Percentiles rank a stretch among this genome's conserved stretches.
phyloP scores from a whole-genome alignment of 2,888 invertebrate species.

The Agrilus mali region DNA sequence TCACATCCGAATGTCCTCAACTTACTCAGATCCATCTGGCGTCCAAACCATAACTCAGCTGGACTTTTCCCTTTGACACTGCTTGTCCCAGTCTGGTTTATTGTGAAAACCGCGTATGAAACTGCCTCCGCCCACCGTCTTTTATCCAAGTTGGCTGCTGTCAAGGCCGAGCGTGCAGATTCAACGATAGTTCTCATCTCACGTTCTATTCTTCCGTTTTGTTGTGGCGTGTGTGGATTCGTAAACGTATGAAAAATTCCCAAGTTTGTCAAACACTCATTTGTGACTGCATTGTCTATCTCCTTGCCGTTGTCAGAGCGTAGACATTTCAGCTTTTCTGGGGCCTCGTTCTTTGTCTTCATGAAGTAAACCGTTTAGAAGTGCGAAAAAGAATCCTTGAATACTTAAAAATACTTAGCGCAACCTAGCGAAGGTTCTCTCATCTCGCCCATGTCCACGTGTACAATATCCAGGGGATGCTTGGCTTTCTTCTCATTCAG shows the following conservation, averaged over 20 bases:
- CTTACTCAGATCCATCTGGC: no score
- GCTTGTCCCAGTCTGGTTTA: slow-evolving; percentile 17
- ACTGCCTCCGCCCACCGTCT: slow-evolving; percentile 17
- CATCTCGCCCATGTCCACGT: no score
- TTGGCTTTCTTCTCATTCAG: no score
- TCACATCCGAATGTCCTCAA: no score
- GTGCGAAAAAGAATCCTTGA: slow-evolving; percentile 4
- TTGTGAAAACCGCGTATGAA: slow-evolving; percentile 16
- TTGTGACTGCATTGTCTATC: slow-evolving; percentile 17
- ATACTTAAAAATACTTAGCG: no score
- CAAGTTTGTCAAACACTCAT: slow-evolving; percentile 16
- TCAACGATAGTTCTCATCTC: slow-evolving; percentile 24
- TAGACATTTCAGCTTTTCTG: slow-evolving; percentile 10
- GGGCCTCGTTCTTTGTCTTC: slow-evolving; percentile 1
- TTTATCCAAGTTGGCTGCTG: slow-evolving; percentile 11
- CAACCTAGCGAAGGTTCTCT: no score
- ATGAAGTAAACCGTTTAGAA: slow-evolving; percentile 4
- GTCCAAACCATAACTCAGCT: no score
- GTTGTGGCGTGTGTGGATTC: slow-evolving; percentile 20
- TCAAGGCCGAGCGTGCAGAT: slow-evolving; percentile 17
- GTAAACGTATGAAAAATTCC: slow-evolving; percentile 18
- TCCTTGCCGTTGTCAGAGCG: slow-evolving; percentile 21
- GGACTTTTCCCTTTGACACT: slow-evolving; percentile 2
- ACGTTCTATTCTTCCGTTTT: slow-evolving; percentile 23
- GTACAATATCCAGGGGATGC: no score